Evolutionary conservation across 2,888 invertebrate species (phyloP), one percentile per base, ranked within the genome.

Genomic region (Himalopsyche kuldschensis): DNA sequence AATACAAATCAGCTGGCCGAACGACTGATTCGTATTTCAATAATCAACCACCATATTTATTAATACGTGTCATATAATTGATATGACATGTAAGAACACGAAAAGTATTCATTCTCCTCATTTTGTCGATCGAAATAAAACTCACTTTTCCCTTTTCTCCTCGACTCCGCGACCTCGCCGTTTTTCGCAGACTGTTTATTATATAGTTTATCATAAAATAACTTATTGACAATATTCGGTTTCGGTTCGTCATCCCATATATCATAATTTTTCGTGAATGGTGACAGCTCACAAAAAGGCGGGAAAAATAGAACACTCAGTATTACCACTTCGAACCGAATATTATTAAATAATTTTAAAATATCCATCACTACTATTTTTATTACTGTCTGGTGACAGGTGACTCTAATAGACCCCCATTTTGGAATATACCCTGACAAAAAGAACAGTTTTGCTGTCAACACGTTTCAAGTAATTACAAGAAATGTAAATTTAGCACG

Each of bases 201-300:
- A 27, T 69, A 69, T 3, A 15, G 27, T 4, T 69, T 69, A 27
- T 69, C 69, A 69, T 48, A 27, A 27, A 32, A 75, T 46, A 78
- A n/a, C 24, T 78, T 82, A 69, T 82, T 30, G 30, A 69, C 69
- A 69, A 24, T 79, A 47, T 79, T 82, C 20, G 80, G 20, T 75
- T 79, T 78, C 46, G 80, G 80, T n/a, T 78, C 80, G 48, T 84
- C 84, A 20, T 82, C 81, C 86, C 86, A 86, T 47, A 86, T 86
- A 41, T 86, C 84, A 31, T 86, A 84, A 80, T 81, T 75, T 31
- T 79, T 80, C n/a, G 31, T 20, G 6, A 78, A 47, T 20, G 78
- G 69, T 20, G 78, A 31, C 32, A 30, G 31, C 5, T 81, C 81
- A 55, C 81, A 81, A 75, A 84, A 77, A 10, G 82, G 84, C 79